A percentile compares a stretch with the other conserved stretches of the same genome.
phyloP scores from a whole-genome alignment of 2,113 vertebrate genomes.

The Menura novaehollandiae region DNA sequence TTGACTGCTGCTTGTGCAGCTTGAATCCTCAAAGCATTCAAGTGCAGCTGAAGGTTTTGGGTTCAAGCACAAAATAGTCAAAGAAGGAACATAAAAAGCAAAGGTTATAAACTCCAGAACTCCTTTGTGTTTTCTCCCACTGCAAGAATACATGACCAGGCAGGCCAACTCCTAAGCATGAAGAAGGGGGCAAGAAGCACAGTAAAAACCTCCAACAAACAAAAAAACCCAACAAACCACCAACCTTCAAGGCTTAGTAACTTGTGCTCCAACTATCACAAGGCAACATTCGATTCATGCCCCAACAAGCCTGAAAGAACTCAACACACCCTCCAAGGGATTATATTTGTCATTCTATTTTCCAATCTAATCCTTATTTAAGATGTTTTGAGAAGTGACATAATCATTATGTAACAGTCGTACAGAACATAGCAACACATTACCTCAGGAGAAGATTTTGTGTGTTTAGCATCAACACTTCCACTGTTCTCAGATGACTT shows the following conservation, averaged over 20 bases:
- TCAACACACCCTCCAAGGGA: not conserved
- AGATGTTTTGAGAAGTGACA: not conserved
- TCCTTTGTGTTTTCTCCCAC: not conserved
- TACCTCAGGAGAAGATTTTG: constrained; percentile 69
- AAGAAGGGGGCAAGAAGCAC: not conserved
- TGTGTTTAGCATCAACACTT: constrained; percentile 61
- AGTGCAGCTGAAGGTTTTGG: not conserved
- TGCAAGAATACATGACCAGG: not conserved
- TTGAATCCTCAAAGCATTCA: not conserved
- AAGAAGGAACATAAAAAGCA: not conserved
- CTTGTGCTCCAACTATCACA: not conserved
- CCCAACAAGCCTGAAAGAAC: not conserved
- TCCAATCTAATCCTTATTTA: not conserved
- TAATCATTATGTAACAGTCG: not conserved
- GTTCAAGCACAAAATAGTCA: not conserved
- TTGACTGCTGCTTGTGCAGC: not conserved
- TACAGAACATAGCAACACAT: not conserved
- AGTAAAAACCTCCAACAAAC: not conserved
- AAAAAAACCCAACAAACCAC: not conserved
- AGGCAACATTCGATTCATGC: not conserved
- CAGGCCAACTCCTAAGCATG: not conserved
- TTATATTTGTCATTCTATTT: not conserved
- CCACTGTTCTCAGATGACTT: constrained; percentile 61
- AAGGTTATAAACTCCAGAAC: not conserved
- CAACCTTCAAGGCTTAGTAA: not conserved